A percentile compares a stretch with the other conserved stretches of the same genome.
Evolutionary conservation across 2,113 vertebrate genomes (phyloP).

Genomic region (Salvelinus alpinus): DNA sequence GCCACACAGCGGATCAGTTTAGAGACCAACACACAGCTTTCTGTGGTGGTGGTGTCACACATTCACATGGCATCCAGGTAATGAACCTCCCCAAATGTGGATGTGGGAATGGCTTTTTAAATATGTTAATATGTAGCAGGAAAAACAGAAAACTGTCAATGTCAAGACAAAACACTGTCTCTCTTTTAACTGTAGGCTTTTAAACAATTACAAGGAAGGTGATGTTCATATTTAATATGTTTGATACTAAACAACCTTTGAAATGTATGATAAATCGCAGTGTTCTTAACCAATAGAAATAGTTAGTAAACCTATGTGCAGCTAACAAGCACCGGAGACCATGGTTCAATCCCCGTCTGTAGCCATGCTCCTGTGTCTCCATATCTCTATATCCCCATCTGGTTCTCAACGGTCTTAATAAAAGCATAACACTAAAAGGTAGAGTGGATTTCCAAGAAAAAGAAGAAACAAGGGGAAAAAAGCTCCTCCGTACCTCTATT

Average conservation of each 20-base stretch:
- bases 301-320: neutral
- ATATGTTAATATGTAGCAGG: conserved; percentile 52
- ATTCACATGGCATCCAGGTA: conserved; percentile 31
- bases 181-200: neutral
- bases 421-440: too few relatives aligned
- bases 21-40: neutral
- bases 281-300: too few relatives aligned
- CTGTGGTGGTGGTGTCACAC: neutral
- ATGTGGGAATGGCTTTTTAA: conserved; percentile 49
- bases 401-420: too few relatives aligned
- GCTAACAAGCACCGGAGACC: too few relatives aligned
- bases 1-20: neutral
- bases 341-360: too few relatives aligned
- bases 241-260: neutral
- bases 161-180: conserved; percentile 39
- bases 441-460: too few relatives aligned
- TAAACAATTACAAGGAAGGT: neutral
- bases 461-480: neutral
- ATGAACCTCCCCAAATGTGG: conserved; percentile 52
- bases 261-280: too few relatives aligned
- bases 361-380: too few relatives aligned
- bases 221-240: neutral
- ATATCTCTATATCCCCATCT: too few relatives aligned
- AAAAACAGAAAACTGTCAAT: conserved; percentile 39
- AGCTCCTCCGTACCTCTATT: conserved; percentile 86